A percentile compares a stretch with the other conserved stretches of the same genome.
These are phyloP conservation scores for Patiria miniata DNA, from an alignment of 35 echinoderm and acorn worm species.

Conservation along the genomic window DNA sequence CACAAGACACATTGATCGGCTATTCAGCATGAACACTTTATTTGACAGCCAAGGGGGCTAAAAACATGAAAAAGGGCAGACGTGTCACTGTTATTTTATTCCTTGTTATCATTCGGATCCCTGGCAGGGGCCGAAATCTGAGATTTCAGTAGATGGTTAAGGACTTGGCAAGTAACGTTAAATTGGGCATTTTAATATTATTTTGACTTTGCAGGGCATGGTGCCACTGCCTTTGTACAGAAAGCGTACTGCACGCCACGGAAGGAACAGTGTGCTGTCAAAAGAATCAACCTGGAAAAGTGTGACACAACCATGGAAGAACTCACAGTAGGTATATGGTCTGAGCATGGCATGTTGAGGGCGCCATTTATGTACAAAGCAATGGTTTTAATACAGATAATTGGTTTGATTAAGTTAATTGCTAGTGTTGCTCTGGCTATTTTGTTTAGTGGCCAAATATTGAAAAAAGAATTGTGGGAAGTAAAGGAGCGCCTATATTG, in stretches of 20 bases:
- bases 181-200: neutral
- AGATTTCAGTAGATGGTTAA: too few relatives aligned
- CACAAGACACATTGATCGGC: too few relatives aligned
- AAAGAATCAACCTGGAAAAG: constrained; percentile 93
- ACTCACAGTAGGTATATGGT: constrained; percentile 71
- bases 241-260: constrained; percentile 78
- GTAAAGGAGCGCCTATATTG: too few relatives aligned
- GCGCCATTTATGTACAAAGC: neutral
- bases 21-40: too few relatives aligned
- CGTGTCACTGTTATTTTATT: neutral
- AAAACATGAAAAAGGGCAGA: neutral
- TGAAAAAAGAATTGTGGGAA: too few relatives aligned
- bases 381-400: neutral
- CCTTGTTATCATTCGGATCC: too few relatives aligned
- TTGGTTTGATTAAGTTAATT: neutral
- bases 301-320: constrained; percentile 96
- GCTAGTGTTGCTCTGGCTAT: too few relatives aligned
- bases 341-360: neutral
- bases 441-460: too few relatives aligned
- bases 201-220: constrained; percentile 71
- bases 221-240: constrained; percentile 87
- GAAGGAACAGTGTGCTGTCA: constrained; percentile 89
- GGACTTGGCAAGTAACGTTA: too few relatives aligned
- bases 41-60: neutral
- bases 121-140: too few relatives aligned